These are phyloP conservation scores for Tiaroga cobitis DNA, from an alignment of 2,797 vertebrate genomes.

Conservation along the genomic window DNA sequence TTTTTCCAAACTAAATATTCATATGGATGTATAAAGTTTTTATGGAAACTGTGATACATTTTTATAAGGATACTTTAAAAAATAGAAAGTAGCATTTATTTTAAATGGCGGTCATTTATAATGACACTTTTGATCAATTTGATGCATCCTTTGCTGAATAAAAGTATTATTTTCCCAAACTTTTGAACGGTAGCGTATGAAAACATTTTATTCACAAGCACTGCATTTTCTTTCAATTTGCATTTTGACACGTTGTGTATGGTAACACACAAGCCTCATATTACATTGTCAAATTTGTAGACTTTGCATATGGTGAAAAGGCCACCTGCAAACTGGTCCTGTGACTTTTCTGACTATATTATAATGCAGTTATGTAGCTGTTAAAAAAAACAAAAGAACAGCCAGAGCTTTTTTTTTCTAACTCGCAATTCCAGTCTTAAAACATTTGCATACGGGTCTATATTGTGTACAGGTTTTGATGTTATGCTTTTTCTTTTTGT, in stretches of 20 bases:
- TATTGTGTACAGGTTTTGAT: background rate
- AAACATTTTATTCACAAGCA: background rate
- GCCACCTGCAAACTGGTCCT: background rate
- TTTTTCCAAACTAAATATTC: background rate
- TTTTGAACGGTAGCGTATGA: background rate
- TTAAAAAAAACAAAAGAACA: background rate
- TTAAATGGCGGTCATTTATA: background rate
- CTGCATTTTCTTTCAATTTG: background rate
- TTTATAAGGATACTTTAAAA: background rate
- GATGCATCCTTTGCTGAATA: background rate
- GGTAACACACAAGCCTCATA: background rate
- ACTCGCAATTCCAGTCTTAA: background rate
- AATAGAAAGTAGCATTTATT: background rate
- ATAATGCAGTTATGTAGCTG: background rate
- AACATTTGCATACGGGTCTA: background rate
- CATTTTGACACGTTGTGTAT: background rate
- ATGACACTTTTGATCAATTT: background rate
- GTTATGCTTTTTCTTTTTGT: background rate
- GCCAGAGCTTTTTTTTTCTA: background rate
- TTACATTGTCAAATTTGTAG: background rate
- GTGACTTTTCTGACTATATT: background rate
- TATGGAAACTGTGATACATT: background rate
- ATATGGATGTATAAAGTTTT: background rate
- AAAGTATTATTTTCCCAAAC: background rate
- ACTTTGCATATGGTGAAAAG: background rate